Conservation (phyloP, 2,888 invertebrate species). For the Spodoptera littoralis region DNA sequence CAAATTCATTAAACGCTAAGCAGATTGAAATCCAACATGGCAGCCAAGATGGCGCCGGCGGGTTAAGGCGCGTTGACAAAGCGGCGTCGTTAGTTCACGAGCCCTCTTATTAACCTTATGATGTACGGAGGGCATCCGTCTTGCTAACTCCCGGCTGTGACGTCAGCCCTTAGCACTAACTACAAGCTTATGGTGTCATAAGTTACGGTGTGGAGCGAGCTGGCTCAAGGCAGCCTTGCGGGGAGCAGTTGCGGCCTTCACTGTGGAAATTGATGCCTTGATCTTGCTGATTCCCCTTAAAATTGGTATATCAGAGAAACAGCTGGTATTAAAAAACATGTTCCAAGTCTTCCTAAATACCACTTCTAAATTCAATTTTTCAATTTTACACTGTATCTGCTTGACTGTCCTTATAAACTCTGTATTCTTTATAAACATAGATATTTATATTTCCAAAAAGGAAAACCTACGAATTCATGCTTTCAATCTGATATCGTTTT, state of each 20-base stretch:
- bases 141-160: slow-evolving; percentile 73
- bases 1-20: slow-evolving; percentile 89
- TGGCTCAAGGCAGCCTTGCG: slow-evolving; percentile 19
- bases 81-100: slow-evolving; percentile 87
- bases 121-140: slow-evolving; percentile 86
- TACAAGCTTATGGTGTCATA: slow-evolving; percentile 49
- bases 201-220: slow-evolving; percentile 41
- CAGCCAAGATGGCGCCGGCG: slow-evolving; percentile 83
- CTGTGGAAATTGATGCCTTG: background rate
- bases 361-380: too few relatives aligned
- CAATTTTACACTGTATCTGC: too few relatives aligned
- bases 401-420: too few relatives aligned
- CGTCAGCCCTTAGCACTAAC: slow-evolving; percentile 63
- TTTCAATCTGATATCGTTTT: too few relatives aligned
- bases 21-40: slow-evolving; percentile 88
- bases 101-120: slow-evolving; percentile 90
- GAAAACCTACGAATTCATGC: too few relatives aligned
- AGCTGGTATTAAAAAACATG: too few relatives aligned
- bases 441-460: too few relatives aligned
- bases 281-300: background rate
- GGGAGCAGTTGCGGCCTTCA: background rate
- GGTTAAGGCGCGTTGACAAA: slow-evolving; percentile 88
- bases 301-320: too few relatives aligned
- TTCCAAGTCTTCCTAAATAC: too few relatives aligned
- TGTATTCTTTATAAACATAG: too few relatives aligned